phyloP scores from a whole-genome alignment of 2,113 vertebrate genomes.

The Malurus cyaneus region DNA sequence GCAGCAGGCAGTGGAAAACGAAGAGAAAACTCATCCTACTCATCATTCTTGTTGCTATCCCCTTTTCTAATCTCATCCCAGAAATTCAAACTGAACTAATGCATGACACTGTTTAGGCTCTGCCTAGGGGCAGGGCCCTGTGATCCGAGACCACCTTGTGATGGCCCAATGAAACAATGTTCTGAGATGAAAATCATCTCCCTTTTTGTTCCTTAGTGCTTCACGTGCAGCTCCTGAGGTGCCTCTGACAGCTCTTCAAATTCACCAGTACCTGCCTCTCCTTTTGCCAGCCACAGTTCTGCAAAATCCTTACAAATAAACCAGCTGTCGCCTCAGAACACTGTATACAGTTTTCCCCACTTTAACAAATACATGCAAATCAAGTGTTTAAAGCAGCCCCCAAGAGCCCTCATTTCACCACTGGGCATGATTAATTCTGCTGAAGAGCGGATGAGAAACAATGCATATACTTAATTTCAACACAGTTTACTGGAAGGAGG shows the following conservation, averaged over 20 bases:
- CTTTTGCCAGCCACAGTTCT: neutral
- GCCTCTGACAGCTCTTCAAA: neutral
- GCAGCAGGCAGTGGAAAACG: accelerated
- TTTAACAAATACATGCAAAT: neutral
- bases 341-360: neutral
- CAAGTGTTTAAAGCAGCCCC: neutral
- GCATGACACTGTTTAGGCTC: neutral
- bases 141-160: neutral
- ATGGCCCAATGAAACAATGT: neutral
- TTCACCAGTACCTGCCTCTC: neutral
- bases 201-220: neutral
- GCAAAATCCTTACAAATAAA: neutral
- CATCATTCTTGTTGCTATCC: accelerated
- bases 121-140: neutral
- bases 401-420: neutral
- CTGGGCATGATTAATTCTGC: neutral
- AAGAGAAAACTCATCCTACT: neutral
- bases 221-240: neutral
- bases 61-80: neutral
- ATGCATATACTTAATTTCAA: neutral
- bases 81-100: neutral
- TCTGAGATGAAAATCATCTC: neutral
- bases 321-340: neutral
- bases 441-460: neutral
- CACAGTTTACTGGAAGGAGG: neutral